These are phyloP conservation scores for Clivina fossor DNA, from an alignment of 2,888 invertebrate genomes.

Conservation along the genomic window DNA sequence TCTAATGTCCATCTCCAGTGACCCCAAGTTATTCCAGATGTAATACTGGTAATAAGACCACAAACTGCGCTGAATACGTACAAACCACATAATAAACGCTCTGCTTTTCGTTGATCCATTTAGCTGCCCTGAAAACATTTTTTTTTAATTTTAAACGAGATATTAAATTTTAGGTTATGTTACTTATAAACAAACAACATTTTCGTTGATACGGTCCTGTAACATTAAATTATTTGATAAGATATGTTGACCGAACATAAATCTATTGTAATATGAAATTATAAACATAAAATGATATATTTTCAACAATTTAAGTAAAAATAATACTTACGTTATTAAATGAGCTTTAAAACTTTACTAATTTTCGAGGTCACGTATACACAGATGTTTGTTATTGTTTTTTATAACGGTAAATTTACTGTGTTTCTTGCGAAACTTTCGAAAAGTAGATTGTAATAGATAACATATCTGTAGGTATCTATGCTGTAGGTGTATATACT, in stretches of 20 bases:
- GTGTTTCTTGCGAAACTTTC: too few species aligned
- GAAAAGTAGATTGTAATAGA: too few species aligned
- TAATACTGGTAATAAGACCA: constrained; percentile 52
- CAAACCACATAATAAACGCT: constrained; percentile 47
- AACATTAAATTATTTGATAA: constrained; percentile 1
- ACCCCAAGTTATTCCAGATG: constrained; percentile 64
- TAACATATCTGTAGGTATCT: too few species aligned
- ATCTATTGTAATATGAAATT: background rate
- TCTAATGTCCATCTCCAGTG: constrained; percentile 71
- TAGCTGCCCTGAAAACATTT: background rate
- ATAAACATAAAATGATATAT: too few species aligned
- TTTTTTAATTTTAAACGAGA: too few species aligned
- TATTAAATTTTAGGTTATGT: too few species aligned
- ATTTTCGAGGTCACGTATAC: constrained; percentile 3
- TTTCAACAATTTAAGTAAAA: too few species aligned
- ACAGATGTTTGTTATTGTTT: constrained; percentile 13
- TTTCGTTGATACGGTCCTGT: constrained; percentile 6
- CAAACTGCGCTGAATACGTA: constrained; percentile 46
- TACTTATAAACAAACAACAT: background rate
- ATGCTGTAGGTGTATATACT: too few species aligned
- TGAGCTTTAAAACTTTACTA: constrained; percentile 7
- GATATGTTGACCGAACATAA: background rate
- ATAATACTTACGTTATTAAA: background rate
- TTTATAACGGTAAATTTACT: constrained; percentile 13
- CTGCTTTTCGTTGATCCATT: constrained; percentile 48